Base-by-base conservation (phyloP, 2,113 vertebrate species). In the Empidonax traillii region DNA sequence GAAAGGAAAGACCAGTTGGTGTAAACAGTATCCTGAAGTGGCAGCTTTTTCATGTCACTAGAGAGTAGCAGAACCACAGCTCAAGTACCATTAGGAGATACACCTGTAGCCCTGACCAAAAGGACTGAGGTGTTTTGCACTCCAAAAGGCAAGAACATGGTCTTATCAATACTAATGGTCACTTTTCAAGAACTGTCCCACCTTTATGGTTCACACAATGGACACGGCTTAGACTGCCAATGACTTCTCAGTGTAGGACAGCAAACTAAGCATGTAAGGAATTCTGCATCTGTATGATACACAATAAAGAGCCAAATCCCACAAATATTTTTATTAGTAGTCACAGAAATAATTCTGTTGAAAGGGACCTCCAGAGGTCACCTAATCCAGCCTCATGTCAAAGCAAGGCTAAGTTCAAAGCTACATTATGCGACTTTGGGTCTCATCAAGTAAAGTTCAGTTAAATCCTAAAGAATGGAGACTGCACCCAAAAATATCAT, bases 241-340 rank as follows among this genome's bases (percentile, higher is more conserved):
- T 8, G 46, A n/a, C 6, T 67, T 68, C 35, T 27, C 6, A 65
- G 30, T 0, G 0, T 1, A 46, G 18, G 16, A 27, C 17, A 78
- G n/a, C 28, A 89, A 91, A 35, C 27, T 22, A 56, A 67, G 39
- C 30, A 56, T 0, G 0, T 37, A 51, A 59, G 23, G 14, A 74
- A 33, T 91, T 87, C 80, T 67, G 46, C 44, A 58, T 9, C 8
- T 72, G 9, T n/a, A 18, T 10, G 63, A 79, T 10, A 35, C 3
- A 33, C 5, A 65, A 75, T 6, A 9, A 63, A 18, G 6, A 47
- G 7, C 1, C 9, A 41, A 76, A 16, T 31, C 15, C 10, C 30
- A 82, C 14, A 55, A 53, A 44, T 53, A 49, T 20, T 77, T 90
- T 28, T 43, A 27, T 27, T 49, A 75, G 52, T 12, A 65, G 35